Base-by-base conservation (phyloP, 2,888 invertebrate genomes). In the Boloria euphrosyne region DNA sequence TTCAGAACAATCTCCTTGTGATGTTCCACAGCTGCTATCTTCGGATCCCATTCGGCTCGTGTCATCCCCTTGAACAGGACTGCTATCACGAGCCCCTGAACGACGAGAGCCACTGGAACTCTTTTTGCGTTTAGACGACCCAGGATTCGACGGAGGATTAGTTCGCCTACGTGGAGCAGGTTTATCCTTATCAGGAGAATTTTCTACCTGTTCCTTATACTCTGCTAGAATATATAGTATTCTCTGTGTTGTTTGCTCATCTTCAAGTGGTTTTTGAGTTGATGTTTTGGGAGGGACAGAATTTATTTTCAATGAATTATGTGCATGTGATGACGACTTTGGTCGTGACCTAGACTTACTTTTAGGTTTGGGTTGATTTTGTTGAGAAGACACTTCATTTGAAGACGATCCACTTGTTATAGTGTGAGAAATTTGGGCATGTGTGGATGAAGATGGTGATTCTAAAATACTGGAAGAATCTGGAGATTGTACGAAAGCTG, bases 181-280 rank as follows among this genome's bases (percentile, higher is more conserved):
- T 82, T 96, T 96, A 80, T 96, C 95, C 78, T 96, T 96, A 83
- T 96, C 96, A 0, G 96, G 96, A 0, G 96, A 96, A 78, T 96
- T 96, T 74, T 96, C 93, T 52, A 96, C 90, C 78, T 96, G 96
- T 76, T 96, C 96, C 57, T 96, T 96, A 80, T 96, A 96, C 78
- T 96, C 95, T 0, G 96, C 96, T 58, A 96, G 82, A 75, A 96
- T 96, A 72, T 96, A 96, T 69, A 96, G 94, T 75, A 96, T 96
- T 73, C 96, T 92, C 78, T 96, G 96, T 0, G 96, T 95, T 0
- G 96, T 96, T 79, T 96, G 95, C 78, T 96, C 96, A 76, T 96
- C 96, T 87, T 96, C 96, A 72, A 96, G 94, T 1, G 96, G 95
- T 80, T 96, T 96, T 74, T 96, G 96, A 67, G 87, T 78, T 0